These are phyloP conservation scores for Karalla daura DNA, from an alignment of 2,797 vertebrate species.

Conservation along the genomic window DNA sequence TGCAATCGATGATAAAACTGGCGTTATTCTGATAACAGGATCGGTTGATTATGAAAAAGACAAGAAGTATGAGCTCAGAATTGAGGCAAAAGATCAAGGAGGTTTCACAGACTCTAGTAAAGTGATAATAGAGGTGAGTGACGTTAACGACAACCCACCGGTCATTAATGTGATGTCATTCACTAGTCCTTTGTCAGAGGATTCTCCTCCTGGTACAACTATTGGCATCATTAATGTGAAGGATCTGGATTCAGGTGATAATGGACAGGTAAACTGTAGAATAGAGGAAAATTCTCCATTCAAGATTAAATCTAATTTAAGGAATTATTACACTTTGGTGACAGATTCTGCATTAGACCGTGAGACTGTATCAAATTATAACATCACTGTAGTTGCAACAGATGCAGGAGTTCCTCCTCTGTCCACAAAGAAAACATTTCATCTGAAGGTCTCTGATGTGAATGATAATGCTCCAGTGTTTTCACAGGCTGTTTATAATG, in stretches of 20 bases:
- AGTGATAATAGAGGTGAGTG: slow-evolving; percentile 52
- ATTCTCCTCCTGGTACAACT: slow-evolving; percentile 51
- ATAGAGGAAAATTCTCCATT: slow-evolving; percentile 66
- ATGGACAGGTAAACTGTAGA: slow-evolving; percentile 45
- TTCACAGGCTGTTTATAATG: slow-evolving; percentile 41
- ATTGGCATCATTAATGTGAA: slow-evolving; percentile 61
- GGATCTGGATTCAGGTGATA: slow-evolving; percentile 55
- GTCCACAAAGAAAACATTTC: slow-evolving; percentile 39
- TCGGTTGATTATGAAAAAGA: slow-evolving; percentile 53
- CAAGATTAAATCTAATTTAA: slow-evolving; percentile 59
- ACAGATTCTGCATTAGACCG: slow-evolving; percentile 66
- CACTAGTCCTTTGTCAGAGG: slow-evolving; percentile 51
- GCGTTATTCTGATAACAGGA: slow-evolving; percentile 9
- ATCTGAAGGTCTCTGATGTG: slow-evolving; percentile 70
- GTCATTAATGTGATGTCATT: slow-evolving; percentile 59
- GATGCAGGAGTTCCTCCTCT: slow-evolving; percentile 69
- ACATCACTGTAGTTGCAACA: slow-evolving; percentile 64
- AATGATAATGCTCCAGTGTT: slow-evolving; percentile 75
- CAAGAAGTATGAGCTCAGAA: slow-evolving; percentile 45
- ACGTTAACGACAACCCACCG: slow-evolving; percentile 55
- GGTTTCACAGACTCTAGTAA: slow-evolving; percentile 47
- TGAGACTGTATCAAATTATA: slow-evolving; percentile 64
- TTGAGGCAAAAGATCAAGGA: slow-evolving; percentile 58
- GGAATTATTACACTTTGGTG: slow-evolving; percentile 69
- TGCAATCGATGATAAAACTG: slow-evolving; percentile 9